These are phyloP conservation scores for Phyllostomus hastatus DNA, from an alignment of 2,113 vertebrate species.

Conservation along the genomic window DNA sequence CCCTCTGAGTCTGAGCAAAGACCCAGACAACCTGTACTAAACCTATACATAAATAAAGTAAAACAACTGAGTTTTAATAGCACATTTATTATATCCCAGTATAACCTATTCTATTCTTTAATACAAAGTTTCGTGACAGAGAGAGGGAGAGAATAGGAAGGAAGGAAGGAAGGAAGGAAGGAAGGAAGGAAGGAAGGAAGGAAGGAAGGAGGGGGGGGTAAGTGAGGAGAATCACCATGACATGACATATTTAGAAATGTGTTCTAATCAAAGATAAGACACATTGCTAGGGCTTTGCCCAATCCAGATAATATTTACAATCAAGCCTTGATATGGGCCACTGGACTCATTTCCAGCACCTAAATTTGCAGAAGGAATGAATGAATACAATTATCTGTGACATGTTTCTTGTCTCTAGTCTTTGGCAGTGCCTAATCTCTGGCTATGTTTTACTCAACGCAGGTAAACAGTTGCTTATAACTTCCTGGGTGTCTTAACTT, in stretches of 20 bases:
- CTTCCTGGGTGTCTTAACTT: not conserved
- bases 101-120: not conserved
- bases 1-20: not conserved
- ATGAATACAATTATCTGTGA: not conserved
- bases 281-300: not conserved
- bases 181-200: not conserved
- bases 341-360: not conserved
- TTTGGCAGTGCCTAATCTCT: conserved; percentile 1
- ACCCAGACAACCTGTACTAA: not conserved
- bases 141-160: not conserved
- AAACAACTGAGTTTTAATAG: not conserved
- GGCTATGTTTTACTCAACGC: not conserved
- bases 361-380: not conserved
- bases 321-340: not conserved
- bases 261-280: not conserved
- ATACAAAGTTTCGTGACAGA: not conserved
- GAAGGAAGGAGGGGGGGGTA: not conserved
- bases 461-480: conserved; percentile 28
- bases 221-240: not conserved
- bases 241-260: not conserved
- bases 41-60: not conserved
- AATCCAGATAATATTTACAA: not conserved
- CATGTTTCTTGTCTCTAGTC: not conserved
- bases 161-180: not conserved
- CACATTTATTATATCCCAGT: not conserved